phyloP scores from a whole-genome alignment of 2,113 vertebrate genomes.

The Beaufortia kweichowensis region DNA sequence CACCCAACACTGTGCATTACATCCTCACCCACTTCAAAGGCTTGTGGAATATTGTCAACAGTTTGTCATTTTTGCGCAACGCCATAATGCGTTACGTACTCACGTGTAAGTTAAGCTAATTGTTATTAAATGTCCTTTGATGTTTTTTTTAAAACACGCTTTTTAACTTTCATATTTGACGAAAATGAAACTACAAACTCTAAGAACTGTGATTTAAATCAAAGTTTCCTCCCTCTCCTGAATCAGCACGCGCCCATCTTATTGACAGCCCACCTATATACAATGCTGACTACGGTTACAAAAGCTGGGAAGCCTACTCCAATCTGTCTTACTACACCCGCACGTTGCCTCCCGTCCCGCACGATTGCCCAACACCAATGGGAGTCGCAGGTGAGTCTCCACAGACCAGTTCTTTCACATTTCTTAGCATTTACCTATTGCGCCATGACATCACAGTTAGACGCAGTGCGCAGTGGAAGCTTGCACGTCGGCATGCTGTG shows the following conservation, averaged over 20 bases:
- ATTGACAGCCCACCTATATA: slow-evolving; percentile 95
- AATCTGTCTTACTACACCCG: slow-evolving; percentile 93
- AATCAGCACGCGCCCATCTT: slow-evolving; percentile 86
- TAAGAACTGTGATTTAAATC: not conserved
- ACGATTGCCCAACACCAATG: slow-evolving; percentile 93
- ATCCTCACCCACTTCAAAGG: slow-evolving; percentile 92
- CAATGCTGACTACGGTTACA: slow-evolving; percentile 86
- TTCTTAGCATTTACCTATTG: slow-evolving; percentile 53
- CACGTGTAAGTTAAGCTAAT: slow-evolving; percentile 81
- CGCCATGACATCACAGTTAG: slow-evolving; percentile 49
- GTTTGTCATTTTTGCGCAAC: slow-evolving; percentile 82
- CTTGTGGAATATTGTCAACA: slow-evolving; percentile 94
- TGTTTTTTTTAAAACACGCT: not conserved
- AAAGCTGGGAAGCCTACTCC: slow-evolving; percentile 93
- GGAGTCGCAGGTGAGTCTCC: slow-evolving; percentile 86
- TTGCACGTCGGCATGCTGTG: not conserved
- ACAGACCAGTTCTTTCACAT: slow-evolving; percentile 75
- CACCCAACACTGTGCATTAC: slow-evolving; percentile 88
- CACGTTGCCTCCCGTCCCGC: slow-evolving; percentile 84
- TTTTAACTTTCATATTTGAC: not conserved
- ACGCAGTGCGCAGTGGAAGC: not conserved
- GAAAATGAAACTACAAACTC: not conserved
- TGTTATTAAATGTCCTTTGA: not conserved
- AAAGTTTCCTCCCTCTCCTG: slow-evolving; percentile 42
- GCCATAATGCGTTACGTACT: slow-evolving; percentile 92